phyloP scores from a whole-genome alignment of 2,888 invertebrate genomes.

The Deilephila elpenor region DNA sequence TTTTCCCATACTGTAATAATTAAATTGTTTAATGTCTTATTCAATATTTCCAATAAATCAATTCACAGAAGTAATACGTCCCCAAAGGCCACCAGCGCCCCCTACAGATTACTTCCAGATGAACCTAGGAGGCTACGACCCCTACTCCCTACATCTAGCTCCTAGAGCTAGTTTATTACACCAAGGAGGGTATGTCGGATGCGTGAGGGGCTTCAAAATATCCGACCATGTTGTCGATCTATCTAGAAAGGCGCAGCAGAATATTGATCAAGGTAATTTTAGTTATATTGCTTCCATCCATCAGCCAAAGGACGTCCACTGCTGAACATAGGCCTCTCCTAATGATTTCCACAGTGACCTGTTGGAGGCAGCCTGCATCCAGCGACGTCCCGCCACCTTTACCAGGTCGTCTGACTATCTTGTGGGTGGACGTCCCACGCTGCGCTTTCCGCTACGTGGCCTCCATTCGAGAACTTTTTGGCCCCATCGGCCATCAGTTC shows the following conservation, averaged over 20 bases:
- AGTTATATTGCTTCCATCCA: neutral
- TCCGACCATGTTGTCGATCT: constrained; percentile 92
- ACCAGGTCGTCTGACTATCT: too few species aligned
- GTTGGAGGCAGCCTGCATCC: too few species aligned
- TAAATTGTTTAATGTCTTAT: too few species aligned
- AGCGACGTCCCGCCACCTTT: too few species aligned
- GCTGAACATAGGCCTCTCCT: too few species aligned
- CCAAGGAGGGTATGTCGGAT: constrained; percentile 92
- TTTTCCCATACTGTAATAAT: too few species aligned
- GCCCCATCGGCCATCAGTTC: too few species aligned
- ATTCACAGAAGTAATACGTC: constrained; percentile 91
- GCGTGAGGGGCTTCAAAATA: constrained; percentile 94
- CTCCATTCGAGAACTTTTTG: too few species aligned
- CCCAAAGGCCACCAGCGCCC: constrained; percentile 94
- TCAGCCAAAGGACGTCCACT: too few species aligned
- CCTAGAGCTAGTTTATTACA: constrained; percentile 67
- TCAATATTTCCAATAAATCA: neutral
- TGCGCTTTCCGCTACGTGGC: too few species aligned
- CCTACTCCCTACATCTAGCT: constrained; percentile 86
- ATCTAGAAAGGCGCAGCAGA: constrained; percentile 88
- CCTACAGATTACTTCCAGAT: constrained; percentile 95
- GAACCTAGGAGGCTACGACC: constrained; percentile 94
- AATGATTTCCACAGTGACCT: too few species aligned
- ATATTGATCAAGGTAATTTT: constrained; percentile 86
- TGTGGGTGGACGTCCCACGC: too few species aligned